Evolutionary conservation across 2,888 invertebrate genomes (phyloP), one percentile per base, ranked within the genome.

Genomic region (Microchrysa polita): DNA sequence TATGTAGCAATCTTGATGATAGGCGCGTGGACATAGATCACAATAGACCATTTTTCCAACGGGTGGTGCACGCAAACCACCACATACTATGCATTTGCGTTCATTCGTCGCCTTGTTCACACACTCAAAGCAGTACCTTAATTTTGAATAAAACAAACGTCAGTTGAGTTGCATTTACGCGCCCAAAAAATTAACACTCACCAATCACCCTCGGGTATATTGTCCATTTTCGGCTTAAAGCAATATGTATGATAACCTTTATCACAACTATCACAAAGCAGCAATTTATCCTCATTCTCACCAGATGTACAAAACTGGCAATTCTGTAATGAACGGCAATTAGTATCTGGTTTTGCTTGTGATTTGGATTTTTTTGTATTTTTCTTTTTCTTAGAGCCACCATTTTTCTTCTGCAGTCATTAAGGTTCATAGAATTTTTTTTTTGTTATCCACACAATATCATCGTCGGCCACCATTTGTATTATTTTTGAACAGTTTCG

Each of bases 191-290:
- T 34, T 7, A 40, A n/a, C 18, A 85, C 90, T 88, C 82, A 95
- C 98, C 98, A 98, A 85, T 98, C 97, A 40, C 98, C 98, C 79
- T 97, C 97, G 18, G 98, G 98, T 85, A 98, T 97, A 81, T 92
- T 92, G 74, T 95, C 95, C 94, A 98, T 94, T 83, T 93, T 91
- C 77, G 98, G 98, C 86, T 95, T 96, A 88, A 98, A 98, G 87
- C 98, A 98, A 84, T 98, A 98, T 63, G 97, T 98, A 87, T 98
- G 98, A 86, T 97, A 98, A 67, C 98, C 98, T 83, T 96, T 95
- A 86, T 98, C 98, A 86, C 98, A 98, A 77, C 97, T 95, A 86
- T 98, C 98, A 85, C 98, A 98, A 23, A 98, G 87, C 79, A 98
- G 86, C 78, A 98, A 87, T 84, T 97, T 93, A 79, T 96, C 97